These are phyloP conservation scores for Hippocampus kuda DNA, from an alignment of 2,797 vertebrate species.

Conservation along the genomic window DNA sequence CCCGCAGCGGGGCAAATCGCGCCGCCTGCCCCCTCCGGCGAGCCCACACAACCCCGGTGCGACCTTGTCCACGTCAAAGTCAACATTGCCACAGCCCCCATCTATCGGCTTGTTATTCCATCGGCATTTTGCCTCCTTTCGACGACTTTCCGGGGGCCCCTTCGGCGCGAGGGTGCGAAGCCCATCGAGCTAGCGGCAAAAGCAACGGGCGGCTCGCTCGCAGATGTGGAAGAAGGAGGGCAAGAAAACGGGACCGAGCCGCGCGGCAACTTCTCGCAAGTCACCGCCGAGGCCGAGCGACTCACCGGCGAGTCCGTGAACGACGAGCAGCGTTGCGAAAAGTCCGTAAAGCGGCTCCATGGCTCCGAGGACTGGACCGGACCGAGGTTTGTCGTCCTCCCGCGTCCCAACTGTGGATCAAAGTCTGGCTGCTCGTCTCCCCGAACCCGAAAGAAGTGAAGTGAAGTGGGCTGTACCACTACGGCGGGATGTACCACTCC, in stretches of 20 bases:
- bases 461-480: slow-evolving; percentile 2
- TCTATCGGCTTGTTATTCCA: not conserved
- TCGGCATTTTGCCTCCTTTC: not conserved
- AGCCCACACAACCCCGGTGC: not conserved
- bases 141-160: not conserved
- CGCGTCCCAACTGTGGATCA: not conserved
- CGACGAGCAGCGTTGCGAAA: slow-evolving; percentile 43
- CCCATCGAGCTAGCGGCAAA: slow-evolving; percentile 7
- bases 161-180: not conserved
- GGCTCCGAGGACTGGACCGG: slow-evolving; percentile 24
- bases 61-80: not conserved
- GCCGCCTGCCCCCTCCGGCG: not conserved
- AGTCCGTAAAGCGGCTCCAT: slow-evolving; percentile 58
- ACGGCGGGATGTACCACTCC: not conserved
- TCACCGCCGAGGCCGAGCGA: slow-evolving; percentile 16
- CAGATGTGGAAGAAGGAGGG: too few relatives aligned
- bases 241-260: too few relatives aligned
- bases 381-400: not conserved
- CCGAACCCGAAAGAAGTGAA: not conserved
- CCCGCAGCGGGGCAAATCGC: not conserved
- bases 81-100: not conserved
- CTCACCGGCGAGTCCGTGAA: slow-evolving; percentile 61
- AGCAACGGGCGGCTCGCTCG: too few relatives aligned
- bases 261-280: not conserved
- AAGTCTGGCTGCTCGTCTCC: not conserved